phyloP scores from a whole-genome alignment of 2,888 invertebrate species.

The Cecidostiba fungosa region DNA sequence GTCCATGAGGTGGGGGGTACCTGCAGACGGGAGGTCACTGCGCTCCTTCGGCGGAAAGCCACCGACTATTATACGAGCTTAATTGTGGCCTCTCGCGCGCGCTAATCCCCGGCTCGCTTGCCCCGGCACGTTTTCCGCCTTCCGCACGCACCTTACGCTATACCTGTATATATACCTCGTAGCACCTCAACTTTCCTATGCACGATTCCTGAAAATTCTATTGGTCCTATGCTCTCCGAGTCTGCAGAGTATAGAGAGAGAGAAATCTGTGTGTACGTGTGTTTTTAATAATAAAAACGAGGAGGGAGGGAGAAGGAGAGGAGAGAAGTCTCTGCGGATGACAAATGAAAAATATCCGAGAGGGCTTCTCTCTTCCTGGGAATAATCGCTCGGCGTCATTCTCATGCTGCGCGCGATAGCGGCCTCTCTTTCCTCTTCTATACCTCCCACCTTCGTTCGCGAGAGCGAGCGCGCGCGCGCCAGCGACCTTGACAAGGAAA shows the following conservation, averaged over 20 bases:
- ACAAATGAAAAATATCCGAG: conserved; percentile 51
- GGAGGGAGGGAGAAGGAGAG: background rate
- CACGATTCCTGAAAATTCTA: conserved; percentile 33
- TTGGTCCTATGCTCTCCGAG: conserved; percentile 6
- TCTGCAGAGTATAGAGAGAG: background rate
- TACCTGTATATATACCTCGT: background rate
- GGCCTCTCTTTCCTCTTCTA: conserved; percentile 58
- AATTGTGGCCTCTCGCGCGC: conserved; percentile 24
- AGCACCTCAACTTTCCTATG: background rate
- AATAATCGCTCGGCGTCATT: conserved; percentile 68
- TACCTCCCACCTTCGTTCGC: conserved; percentile 18
- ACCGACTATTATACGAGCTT: background rate
- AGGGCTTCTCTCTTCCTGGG: conserved; percentile 63
- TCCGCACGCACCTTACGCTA: background rate
- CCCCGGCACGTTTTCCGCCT: conserved; percentile 45
- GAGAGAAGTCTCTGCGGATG: conserved; percentile 20
- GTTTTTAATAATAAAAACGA: conserved; percentile 28
- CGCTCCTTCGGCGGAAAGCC: conserved; percentile 57
- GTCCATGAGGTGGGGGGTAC: background rate
- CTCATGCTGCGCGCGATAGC: conserved; percentile 65
- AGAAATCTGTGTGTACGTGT: background rate
- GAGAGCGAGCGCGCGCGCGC: conserved; percentile 10
- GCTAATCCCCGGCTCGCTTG: conserved; percentile 57
- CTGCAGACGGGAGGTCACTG: conserved; percentile 58
- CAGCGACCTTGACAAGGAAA: conserved; percentile 63